phyloP scores from a whole-genome alignment of 2,797 vertebrate species.

The Ficedula albicollis region DNA sequence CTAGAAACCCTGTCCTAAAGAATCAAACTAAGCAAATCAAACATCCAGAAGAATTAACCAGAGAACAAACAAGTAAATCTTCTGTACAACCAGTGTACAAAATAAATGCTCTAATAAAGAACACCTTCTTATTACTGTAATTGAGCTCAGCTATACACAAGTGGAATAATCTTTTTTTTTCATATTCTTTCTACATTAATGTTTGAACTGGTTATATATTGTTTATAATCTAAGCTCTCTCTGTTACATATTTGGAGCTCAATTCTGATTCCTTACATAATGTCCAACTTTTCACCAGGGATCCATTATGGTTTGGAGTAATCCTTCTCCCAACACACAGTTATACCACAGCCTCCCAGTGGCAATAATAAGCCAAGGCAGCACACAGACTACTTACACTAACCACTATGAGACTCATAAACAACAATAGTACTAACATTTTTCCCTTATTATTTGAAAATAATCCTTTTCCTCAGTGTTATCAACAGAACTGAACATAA shows the following conservation, averaged over 20 bases:
- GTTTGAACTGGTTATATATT: background rate
- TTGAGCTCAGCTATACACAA: background rate
- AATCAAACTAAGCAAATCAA: background rate
- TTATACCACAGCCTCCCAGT: slow-evolving; percentile 22
- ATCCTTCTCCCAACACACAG: slow-evolving; percentile 13
- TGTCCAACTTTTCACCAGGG: background rate
- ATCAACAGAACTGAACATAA: background rate
- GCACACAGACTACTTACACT: background rate
- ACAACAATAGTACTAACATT: background rate
- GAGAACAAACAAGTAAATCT: background rate
- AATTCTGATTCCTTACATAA: background rate
- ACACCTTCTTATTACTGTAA: background rate
- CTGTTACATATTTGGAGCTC: background rate
- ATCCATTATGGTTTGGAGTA: slow-evolving; percentile 41
- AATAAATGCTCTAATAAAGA: background rate
- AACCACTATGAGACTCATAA: background rate
- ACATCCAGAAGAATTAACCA: background rate
- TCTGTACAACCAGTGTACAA: background rate
- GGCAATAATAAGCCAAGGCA: slow-evolving; percentile 9
- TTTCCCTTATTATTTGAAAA: slow-evolving; percentile 8
- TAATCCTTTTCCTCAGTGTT: background rate
- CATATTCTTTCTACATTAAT: background rate
- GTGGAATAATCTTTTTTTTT: fast-evolving
- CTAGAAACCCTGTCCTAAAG: background rate
- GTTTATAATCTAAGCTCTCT: background rate